Evolutionary conservation across 2,113 vertebrate species (phyloP), one percentile per base, ranked within the genome.

Genomic region (Aramus guarauna): DNA sequence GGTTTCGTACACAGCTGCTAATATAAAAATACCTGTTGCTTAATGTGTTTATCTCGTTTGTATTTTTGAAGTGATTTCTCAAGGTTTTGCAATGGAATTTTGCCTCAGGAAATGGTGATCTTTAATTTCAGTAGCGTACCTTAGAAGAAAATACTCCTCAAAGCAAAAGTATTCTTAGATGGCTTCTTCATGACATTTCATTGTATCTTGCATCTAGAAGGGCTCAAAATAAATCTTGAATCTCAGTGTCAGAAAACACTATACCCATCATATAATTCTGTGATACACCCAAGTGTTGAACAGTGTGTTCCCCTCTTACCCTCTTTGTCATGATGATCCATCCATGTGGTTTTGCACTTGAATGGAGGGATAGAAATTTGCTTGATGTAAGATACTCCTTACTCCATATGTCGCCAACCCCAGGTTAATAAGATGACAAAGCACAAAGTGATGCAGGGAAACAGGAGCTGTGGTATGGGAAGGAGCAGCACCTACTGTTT

Each of bases 71-170:
- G 66, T 34, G 34, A 92, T 95, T 96, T 96, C 95, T 95, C 77
- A 96, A 95, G 56, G n/a, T 91, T 96, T 91, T 94, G 87, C 47
- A 82, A 68, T 88, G 92, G 90, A 96, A 96, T 95, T 96, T 95
- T 89, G 94, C 95, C 90, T 85, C 5, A 0, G 94, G 96, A 91
- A 94, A 56, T 30, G 76, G 30, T n/a, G 43, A 79, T 93, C 77
- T 87, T 84, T 82, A 78, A 82, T 97, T 89, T 95, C 83, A 80
- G 72, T 76, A 66, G 45, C 84, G 87, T 88, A 82, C 58, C 81
- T 94, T 72, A 88, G 84, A 85, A 92, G 68, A 94, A 95, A 91
- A 79, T 47, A 76, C 45, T 96, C 58, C 43, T 21, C 47, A 76
- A 75, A 95, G 48, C 53, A 90, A 43, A 90, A 82, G 26, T 82